Evolutionary conservation across 2,888 invertebrate genomes (phyloP), one percentile per base, ranked within the genome.

Genomic region (Caenorhabditis macrosperma): DNA sequence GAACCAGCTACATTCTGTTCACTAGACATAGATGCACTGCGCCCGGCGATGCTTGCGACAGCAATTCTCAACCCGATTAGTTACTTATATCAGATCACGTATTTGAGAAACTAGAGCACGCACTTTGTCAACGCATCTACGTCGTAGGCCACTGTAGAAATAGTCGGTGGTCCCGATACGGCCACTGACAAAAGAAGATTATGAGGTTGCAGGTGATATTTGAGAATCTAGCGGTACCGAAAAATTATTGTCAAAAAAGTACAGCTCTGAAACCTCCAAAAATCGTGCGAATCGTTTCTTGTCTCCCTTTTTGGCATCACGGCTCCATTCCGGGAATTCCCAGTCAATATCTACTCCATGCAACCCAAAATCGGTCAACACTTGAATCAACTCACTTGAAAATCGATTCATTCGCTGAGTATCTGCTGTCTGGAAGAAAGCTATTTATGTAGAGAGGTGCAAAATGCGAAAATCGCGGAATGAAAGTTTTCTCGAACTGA

Each of bases 71-170:
- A n/a, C n/a, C n/a, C n/a, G n/a, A n/a, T n/a, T n/a, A n/a, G n/a
- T n/a, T n/a, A n/a, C n/a, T n/a, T n/a, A n/a, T n/a, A n/a, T n/a
- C n/a, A n/a, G n/a, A n/a, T n/a, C n/a, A n/a, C n/a, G n/a, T n/a
- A n/a, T n/a, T n/a, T n/a, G n/a, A n/a, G n/a, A n/a, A n/a, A n/a
- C n/a, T n/a, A n/a, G 7, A 12, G n/a, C 48, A 74, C 59, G 41
- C 22, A 75, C 75, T 50, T 67, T 1, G 5, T 26, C 35, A 96
- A 92, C 90, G 94, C 93, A 22, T 93, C 92, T 12, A 96, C 93
- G 90, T 95, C 94, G 91, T 96, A 96, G 0, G 95, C 93, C 69
- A 93, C 93, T 87, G 94, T 93, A 0, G 95, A 93, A 71, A 96
- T 94, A 0, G 93, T 93, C 88, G 94, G 93, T 0, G 94, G 94